These are phyloP conservation scores for Cebidichthys violaceus DNA, from an alignment of 2,113 vertebrate species.

Conservation along the genomic window DNA sequence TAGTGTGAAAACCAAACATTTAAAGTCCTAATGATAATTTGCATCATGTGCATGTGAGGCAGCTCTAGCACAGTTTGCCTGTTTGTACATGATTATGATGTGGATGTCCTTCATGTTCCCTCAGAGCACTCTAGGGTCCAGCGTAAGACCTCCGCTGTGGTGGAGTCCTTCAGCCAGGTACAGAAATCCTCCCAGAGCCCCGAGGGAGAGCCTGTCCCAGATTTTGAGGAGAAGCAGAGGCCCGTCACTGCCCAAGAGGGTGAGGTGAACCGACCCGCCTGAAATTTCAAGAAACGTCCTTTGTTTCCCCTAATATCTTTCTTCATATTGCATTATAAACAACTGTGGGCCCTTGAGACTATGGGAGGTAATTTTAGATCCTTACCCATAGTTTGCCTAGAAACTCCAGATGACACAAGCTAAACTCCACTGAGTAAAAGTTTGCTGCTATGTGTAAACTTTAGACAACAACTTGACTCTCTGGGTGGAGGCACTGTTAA, in stretches of 20 bases:
- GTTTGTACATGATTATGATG: neutral
- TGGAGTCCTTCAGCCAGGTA: constrained; percentile 78
- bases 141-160: constrained; percentile 66
- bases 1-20: neutral
- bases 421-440: constrained; percentile 30
- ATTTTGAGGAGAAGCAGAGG: constrained; percentile 80
- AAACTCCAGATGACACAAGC: constrained; percentile 45
- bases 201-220: constrained; percentile 75
- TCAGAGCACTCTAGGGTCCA: constrained; percentile 63
- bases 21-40: neutral
- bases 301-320: constrained; percentile 14
- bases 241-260: constrained; percentile 62
- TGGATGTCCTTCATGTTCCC: constrained; percentile 21
- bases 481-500: neutral
- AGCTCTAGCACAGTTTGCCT: neutral
- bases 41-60: neutral
- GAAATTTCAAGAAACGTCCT: constrained; percentile 34
- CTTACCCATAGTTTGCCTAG: constrained; percentile 12
- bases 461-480: constrained; percentile 26
- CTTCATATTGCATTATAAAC: constrained; percentile 18
- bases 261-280: constrained; percentile 54
- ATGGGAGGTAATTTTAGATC: constrained; percentile 53
- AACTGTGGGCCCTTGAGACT: constrained; percentile 43
- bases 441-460: constrained; percentile 23
- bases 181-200: constrained; percentile 71